Evolutionary conservation across 2,888 invertebrate species (phyloP), one percentile per base, ranked within the genome.

Genomic region (Ochropleura leucogaster): DNA sequence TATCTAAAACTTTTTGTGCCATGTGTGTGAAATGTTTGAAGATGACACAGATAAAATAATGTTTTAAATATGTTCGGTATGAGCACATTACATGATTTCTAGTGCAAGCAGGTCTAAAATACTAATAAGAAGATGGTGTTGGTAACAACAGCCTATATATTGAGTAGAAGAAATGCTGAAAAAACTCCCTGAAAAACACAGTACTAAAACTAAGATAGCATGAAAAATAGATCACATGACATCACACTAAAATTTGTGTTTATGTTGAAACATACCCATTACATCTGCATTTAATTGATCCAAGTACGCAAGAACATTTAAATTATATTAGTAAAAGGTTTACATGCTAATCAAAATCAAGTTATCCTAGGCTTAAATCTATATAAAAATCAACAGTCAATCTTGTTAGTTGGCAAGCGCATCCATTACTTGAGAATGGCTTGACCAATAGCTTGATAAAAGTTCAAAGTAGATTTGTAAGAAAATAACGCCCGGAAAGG

Each of bases 221-320:
- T 16, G 59, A 82, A 12, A 74, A 63, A 55, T 3, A 67, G 20
- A 40, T 59, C 42, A 77, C 46, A 77, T 49, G 62, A 62, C 8
- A 51, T 76, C 65, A 82, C 47, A 65, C 53, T 57, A 59, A 70
- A 46, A 79, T 40, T 65, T 16, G n/a, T 79, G 53, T 65, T 65
- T 12, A n/a, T 66, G 42, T 49, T 59, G 10, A 67, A 78, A 86
- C 86, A 82, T 88, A 86, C 86, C 86, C 67, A 18, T 67, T 16
- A 63, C 53, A 72, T 77, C 87, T 80, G 74, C 79, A 64, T 42
- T 18, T 73, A 62, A 75, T 72, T 75, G 76, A 65, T 87, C 85
- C 81, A 78, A 75, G 85, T 62, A 77, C 68, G 89, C 87, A 77
- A 77, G 65, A 78, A 83, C 76, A 79, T 77, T 75, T 60, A 73